Base-by-base conservation (phyloP, 2,113 vertebrate species). In the Colinus virginianus region DNA sequence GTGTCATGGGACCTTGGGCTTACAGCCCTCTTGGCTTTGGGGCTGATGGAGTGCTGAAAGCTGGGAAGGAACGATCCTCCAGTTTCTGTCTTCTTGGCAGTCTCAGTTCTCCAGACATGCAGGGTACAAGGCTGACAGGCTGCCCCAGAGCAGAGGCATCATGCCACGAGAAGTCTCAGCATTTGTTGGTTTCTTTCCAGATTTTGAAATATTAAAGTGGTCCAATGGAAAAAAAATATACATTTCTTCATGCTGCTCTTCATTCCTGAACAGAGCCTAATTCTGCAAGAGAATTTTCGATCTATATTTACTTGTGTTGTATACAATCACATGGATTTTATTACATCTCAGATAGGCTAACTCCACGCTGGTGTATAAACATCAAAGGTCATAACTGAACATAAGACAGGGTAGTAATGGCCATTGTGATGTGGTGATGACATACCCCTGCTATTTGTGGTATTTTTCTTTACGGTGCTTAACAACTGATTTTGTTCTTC, bases 171-270 rank as follows among this genome's bases (percentile, higher is more conserved):
- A 84, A 94, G 56, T 40, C 40, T 87, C 76, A 79, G 19, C 26
- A 38, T n/a, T 87, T 22, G 76, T 74, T 70, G 46, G 38, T 83
- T 90, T 83, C 36, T 55, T 64, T 91, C 64, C 87, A 85, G 11
- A 80, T 46, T 89, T 74, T 77, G 22, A 70, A 90, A 74, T 89
- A 85, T 59, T 90, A 63, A 93, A 74, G 72, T 71, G 14, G 58
- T 82, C 38, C 88, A 46, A 45, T 72, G 59, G 26, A 6, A 63
- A 68, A 68, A 79, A 42, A 34, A 77, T 63, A 36, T 43, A 1
- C 20, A 30, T 53, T 94, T 89, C n/a, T 82, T 84, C 26, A 22
- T 28, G 19, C 21, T 90, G 26, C n/a, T 87, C 20, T 68, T n/a
- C 11, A 42, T 76, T 87, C 43, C 67, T 66, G 32, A 87, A 46